These are phyloP conservation scores for Dynastes hyllus DNA, from an alignment of 2,888 invertebrate genomes.

Conservation along the genomic window DNA sequence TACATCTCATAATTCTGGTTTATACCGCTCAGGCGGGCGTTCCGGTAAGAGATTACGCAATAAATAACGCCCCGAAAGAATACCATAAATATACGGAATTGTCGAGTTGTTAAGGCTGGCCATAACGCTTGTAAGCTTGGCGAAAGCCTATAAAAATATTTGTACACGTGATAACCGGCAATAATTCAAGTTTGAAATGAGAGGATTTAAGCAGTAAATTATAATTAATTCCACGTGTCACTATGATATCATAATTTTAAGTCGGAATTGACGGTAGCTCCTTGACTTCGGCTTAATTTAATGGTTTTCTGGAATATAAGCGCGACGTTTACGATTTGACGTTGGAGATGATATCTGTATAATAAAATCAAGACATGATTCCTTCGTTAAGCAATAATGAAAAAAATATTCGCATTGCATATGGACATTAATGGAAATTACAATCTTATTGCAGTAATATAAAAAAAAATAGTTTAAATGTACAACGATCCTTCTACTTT, in stretches of 20 bases:
- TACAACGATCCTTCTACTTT: no score
- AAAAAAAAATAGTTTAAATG: no score
- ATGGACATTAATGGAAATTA: no score
- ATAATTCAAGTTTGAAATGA: constrained; percentile 31
- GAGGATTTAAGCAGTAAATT: constrained; percentile 11
- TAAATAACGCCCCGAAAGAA: constrained; percentile 42
- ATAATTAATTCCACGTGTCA: constrained; percentile 16
- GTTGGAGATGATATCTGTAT: no score
- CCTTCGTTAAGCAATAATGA: no score
- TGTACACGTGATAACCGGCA: constrained; percentile 1
- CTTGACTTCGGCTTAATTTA: background rate
- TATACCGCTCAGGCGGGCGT: constrained; percentile 11
- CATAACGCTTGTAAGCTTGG: constrained; percentile 17
- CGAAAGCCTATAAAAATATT: constrained; percentile 36
- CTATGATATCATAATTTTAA: constrained; percentile 22
- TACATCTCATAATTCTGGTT: constrained; percentile 44
- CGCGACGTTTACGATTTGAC: background rate
- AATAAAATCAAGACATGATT: no score
- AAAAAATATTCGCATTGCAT: no score
- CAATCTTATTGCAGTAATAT: no score
- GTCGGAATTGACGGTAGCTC: constrained; percentile 11
- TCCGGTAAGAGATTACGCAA: constrained; percentile 41
- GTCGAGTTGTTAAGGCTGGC: background rate
- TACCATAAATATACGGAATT: constrained; percentile 31
- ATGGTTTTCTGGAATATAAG: background rate